These are phyloP conservation scores for Choristoneura rosaceana DNA, from an alignment of 2,888 invertebrate genomes.

Conservation along the genomic window DNA sequence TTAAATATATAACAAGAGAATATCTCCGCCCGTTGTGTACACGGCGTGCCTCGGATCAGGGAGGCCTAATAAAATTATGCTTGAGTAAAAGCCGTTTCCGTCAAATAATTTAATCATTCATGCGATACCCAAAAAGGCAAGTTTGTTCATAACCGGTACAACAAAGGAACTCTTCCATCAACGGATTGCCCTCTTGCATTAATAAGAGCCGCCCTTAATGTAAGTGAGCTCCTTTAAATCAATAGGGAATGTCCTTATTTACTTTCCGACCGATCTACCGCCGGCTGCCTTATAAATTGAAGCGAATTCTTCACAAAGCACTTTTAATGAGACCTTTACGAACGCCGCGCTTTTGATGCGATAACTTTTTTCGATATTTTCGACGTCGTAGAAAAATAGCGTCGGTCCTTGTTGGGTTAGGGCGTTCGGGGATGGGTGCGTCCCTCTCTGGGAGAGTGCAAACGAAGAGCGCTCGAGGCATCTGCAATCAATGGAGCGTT, in stretches of 20 bases:
- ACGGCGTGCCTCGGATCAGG: slow-evolving; percentile 33
- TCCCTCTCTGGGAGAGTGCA: slow-evolving; percentile 69
- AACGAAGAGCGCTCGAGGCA: slow-evolving; percentile 75
- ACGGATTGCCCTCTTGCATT: slow-evolving; percentile 44
- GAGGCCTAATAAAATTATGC: slow-evolving; percentile 42
- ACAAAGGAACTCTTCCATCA: slow-evolving; percentile 46
- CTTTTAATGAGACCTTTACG: slow-evolving; percentile 83
- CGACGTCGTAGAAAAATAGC: slow-evolving; percentile 73
- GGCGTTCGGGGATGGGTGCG: slow-evolving; percentile 48
- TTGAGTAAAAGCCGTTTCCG: slow-evolving; percentile 43
- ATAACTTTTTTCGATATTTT: slow-evolving; percentile 83
- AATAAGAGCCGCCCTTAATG: slow-evolving; percentile 47
- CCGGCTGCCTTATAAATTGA: slow-evolving; percentile 79
- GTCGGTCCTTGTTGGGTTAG: slow-evolving; percentile 60
- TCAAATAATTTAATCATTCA: slow-evolving; percentile 44
- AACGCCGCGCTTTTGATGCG: slow-evolving; percentile 78
- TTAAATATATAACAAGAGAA: slow-evolving; percentile 26
- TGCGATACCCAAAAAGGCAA: slow-evolving; percentile 45
- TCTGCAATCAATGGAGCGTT: slow-evolving; percentile 85
- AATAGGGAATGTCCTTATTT: slow-evolving; percentile 74
- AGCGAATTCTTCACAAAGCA: slow-evolving; percentile 79
- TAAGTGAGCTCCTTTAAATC: slow-evolving; percentile 63
- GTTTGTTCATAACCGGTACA: slow-evolving; percentile 44
- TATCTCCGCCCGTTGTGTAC: slow-evolving; percentile 21
- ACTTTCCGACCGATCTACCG: slow-evolving; percentile 72